phyloP scores from a whole-genome alignment of 2,113 vertebrate species.

The Pristiophorus japonicus region DNA sequence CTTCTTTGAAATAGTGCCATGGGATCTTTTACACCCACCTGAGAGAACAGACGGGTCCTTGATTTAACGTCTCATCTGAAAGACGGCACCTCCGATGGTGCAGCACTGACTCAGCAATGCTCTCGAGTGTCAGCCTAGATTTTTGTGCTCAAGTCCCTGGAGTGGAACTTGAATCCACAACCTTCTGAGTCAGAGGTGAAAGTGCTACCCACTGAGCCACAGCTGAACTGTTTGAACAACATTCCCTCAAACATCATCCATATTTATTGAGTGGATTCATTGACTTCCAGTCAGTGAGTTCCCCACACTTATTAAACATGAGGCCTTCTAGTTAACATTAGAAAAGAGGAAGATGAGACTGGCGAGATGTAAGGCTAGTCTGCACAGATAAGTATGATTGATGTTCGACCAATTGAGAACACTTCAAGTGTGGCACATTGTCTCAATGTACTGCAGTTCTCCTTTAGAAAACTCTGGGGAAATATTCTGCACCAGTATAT shows the following conservation, averaged over 20 bases:
- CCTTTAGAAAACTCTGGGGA: slow-evolving; percentile 32
- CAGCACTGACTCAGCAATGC: too few species aligned
- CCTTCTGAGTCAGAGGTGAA: too few species aligned
- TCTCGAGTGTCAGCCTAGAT: too few species aligned
- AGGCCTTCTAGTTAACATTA: slow-evolving; percentile 3
- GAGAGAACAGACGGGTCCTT: too few species aligned
- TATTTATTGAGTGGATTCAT: not conserved
- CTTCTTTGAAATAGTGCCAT: too few species aligned
- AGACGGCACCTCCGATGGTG: too few species aligned
- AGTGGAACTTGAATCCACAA: too few species aligned
- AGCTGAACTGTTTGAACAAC: not conserved
- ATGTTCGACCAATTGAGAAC: not conserved
- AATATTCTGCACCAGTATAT: slow-evolving; percentile 22
- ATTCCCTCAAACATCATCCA: not conserved
- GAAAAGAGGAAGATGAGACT: not conserved
- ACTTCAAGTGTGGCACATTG: not conserved
- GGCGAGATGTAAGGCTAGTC: not conserved
- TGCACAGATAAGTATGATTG: slow-evolving; percentile 25
- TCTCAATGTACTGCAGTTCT: not conserved
- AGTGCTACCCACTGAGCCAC: not conserved
- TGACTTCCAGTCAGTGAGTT: not conserved
- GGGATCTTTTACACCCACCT: too few species aligned
- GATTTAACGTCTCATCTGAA: too few species aligned
- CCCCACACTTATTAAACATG: slow-evolving; percentile 8
- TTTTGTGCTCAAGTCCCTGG: too few species aligned